These are phyloP conservation scores for Lepidonotus clava DNA, from an alignment of 2,888 invertebrate genomes.

Conservation along the genomic window DNA sequence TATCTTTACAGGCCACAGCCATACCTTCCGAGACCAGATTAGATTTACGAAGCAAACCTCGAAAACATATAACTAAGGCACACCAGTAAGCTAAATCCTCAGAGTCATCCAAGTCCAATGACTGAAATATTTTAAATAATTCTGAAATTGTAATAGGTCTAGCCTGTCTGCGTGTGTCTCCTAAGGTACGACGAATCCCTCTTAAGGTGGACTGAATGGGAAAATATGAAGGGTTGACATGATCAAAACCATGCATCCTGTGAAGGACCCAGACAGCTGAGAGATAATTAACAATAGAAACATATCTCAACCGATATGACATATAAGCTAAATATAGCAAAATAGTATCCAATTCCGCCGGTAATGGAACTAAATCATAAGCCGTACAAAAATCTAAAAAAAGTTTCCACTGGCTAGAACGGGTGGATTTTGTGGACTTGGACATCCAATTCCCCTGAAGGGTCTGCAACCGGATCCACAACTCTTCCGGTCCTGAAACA, in stretches of 20 bases:
- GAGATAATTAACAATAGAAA: background rate
- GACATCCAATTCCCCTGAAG: background rate
- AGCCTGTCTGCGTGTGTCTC: background rate
- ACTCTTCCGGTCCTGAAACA: background rate
- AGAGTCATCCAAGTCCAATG: background rate
- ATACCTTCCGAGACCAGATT: background rate
- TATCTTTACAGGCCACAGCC: too few relatives aligned
- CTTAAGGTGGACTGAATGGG: too few relatives aligned
- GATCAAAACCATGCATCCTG: background rate
- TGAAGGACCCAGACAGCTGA: background rate
- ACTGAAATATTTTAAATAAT: background rate
- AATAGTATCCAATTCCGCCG: background rate
- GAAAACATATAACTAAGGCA: background rate
- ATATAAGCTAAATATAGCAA: background rate
- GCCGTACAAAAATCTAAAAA: background rate
- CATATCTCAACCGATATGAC: background rate
- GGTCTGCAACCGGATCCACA: background rate
- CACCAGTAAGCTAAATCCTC: background rate
- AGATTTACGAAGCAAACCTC: background rate
- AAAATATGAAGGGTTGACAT: too few relatives aligned
- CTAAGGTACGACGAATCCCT: background rate
- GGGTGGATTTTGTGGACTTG: background rate
- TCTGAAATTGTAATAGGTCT: background rate
- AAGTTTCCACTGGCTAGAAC: background rate
- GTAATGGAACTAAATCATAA: background rate